phyloP scores from a whole-genome alignment of 2,113 vertebrate genomes.

The Actenoides lindsayi region DNA sequence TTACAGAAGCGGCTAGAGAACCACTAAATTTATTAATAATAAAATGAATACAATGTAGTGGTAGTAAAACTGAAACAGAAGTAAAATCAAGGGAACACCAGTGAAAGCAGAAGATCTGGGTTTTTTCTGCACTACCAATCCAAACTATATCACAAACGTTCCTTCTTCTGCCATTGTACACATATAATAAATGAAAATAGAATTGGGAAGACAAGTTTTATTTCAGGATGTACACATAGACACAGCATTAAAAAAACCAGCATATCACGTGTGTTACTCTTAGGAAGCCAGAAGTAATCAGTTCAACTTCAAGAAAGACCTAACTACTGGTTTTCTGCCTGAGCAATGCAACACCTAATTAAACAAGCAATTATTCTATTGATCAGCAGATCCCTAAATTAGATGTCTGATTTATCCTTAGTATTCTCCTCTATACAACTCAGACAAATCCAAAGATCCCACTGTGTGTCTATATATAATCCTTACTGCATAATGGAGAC shows the following conservation, averaged over 20 bases:
- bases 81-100: neutral
- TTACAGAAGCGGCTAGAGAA: neutral
- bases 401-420: neutral
- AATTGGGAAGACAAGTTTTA: neutral
- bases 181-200: neutral
- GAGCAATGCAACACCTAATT: neutral
- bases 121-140: neutral
- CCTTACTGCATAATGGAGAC: neutral
- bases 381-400: neutral
- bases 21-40: neutral
- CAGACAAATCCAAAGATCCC: neutral
- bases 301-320: neutral
- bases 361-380: neutral
- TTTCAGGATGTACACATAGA: neutral
- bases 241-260: neutral
- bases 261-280: fast-evolving
- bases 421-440: neutral
- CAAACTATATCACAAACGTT: neutral
- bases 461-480: neutral
- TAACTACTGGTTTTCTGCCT: fast-evolving
- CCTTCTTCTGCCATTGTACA: neutral
- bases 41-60: neutral
- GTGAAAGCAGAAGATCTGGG: fast-evolving
- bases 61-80: neutral
- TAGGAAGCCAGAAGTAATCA: neutral